A percentile compares a stretch with the other conserved stretches of the same genome.
Evolutionary conservation across 37 sponge, comb jelly and placozoan species (phyloP).

Genomic region (Cliona cf. orientalis): DNA sequence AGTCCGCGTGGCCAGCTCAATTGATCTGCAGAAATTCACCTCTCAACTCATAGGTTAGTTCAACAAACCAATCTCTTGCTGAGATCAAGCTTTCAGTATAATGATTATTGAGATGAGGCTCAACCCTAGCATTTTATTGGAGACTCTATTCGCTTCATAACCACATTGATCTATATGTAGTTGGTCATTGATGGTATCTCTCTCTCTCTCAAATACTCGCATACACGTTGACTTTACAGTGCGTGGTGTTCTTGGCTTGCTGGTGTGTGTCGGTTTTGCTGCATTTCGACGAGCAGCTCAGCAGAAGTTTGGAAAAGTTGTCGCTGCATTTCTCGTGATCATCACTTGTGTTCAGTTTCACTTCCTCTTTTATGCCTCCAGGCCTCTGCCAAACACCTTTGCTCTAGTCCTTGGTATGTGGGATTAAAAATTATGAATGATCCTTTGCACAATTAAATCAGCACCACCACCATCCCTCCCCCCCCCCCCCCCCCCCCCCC

Average conservation of each 20-base stretch:
- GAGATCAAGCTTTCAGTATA: too few species aligned
- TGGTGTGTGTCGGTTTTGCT: conserved; percentile 69
- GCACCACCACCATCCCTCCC: too few species aligned
- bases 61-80: too few species aligned
- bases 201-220: too few species aligned
- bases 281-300: conserved; percentile 62
- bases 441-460: neutral
- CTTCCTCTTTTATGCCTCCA: conserved; percentile 94
- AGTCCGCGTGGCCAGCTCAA: conserved; percentile 27
- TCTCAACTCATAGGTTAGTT: conserved; percentile 77
- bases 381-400: conserved; percentile 98
- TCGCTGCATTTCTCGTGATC: conserved; percentile 50
- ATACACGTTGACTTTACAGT: too few species aligned
- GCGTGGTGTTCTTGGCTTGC: conserved; percentile 73
- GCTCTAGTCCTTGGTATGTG: conserved; percentile 81
- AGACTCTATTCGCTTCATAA: neutral
- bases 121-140: neutral
- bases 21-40: conserved; percentile 48
- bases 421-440: neutral
- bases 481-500: too few species aligned
- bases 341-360: conserved; percentile 94
- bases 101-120: neutral
- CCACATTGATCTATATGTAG: neutral
- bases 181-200: neutral
- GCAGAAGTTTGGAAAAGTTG: conserved; percentile 48